A percentile compares a stretch with the other conserved stretches of the same genome.
Evolutionary conservation across 2,797 vertebrate species (phyloP).

Genomic region (Neosilurus mollespiculum): DNA sequence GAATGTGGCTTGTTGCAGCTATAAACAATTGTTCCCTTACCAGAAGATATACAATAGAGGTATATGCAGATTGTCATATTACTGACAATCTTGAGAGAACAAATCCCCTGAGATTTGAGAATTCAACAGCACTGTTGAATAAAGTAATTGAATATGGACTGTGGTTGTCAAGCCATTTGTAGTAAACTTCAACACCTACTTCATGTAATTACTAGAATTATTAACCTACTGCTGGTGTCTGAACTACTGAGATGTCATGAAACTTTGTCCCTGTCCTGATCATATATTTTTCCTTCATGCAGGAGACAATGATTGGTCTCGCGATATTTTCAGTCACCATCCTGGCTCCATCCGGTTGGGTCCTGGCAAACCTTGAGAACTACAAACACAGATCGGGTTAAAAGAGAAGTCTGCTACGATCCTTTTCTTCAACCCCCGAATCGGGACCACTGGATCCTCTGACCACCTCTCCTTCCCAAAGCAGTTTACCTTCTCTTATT

Average conservation of each 20-base stretch:
- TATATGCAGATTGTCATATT: too few relatives aligned
- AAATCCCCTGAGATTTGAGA: too few relatives aligned
- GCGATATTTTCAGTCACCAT: constrained; percentile 60
- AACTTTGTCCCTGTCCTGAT: neutral
- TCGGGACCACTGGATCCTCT: constrained; percentile 53
- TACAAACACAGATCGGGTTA: constrained; percentile 73
- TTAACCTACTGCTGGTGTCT: neutral
- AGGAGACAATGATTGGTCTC: constrained; percentile 67
- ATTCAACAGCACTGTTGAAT: too few relatives aligned
- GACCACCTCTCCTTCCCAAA: constrained; percentile 47
- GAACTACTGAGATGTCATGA: neutral
- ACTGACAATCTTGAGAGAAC: too few relatives aligned
- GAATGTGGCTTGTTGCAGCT: too few relatives aligned
- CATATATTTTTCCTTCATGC: neutral
- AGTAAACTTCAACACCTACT: neutral
- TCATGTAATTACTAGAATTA: neutral
- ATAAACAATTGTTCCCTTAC: too few relatives aligned
- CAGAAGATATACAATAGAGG: too few relatives aligned
- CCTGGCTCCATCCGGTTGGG: constrained; percentile 76
- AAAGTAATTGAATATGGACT: neutral
- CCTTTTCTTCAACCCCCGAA: constrained; percentile 20
- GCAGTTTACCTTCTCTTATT: constrained; percentile 42
- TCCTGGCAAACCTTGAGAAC: constrained; percentile 77
- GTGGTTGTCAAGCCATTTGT: neutral
- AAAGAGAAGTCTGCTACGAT: neutral